Conservation (phyloP, 2,797 vertebrate species). For the Lacerta viridis region DNA sequence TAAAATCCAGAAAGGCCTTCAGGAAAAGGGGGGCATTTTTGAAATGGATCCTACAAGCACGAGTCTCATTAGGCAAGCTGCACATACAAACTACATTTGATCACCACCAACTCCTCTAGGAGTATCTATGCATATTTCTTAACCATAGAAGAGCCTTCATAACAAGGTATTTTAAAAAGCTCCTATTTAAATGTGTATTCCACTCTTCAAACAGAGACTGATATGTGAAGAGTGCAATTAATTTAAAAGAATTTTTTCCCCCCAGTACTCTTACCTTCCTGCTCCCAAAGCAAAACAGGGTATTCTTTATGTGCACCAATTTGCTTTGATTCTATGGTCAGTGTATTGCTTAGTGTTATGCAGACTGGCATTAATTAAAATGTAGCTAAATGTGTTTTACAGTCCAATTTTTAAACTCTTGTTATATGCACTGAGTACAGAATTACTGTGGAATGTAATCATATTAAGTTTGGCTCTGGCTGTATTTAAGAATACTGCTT, state of each 20-base stretch:
- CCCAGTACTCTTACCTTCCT: slow-evolving; percentile 42
- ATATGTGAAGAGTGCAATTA: slow-evolving; percentile 55
- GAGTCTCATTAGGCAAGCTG: slow-evolving; percentile 68
- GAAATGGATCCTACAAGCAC: slow-evolving; percentile 51
- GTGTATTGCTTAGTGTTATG: neutral
- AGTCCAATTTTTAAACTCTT: neutral
- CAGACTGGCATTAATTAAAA: neutral
- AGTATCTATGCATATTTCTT: slow-evolving; percentile 56
- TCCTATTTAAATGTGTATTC: slow-evolving; percentile 59
- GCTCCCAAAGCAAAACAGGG: slow-evolving; percentile 35
- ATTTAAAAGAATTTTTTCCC: neutral
- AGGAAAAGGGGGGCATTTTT: slow-evolving; percentile 52
- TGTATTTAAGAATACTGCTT: neutral
- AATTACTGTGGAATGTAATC: neutral
- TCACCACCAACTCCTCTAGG: neutral
- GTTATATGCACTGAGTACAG: neutral
- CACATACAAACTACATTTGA: slow-evolving; percentile 55
- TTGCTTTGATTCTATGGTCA: accelerated
- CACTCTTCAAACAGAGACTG: slow-evolving; percentile 68
- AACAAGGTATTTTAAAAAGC: slow-evolving; percentile 45
- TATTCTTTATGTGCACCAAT: neutral
- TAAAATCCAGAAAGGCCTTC: slow-evolving; percentile 59
- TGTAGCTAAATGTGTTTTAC: neutral
- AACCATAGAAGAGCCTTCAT: slow-evolving; percentile 59
- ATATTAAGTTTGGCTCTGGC: neutral